These are phyloP conservation scores for Heterochromis multidens DNA, from an alignment of 2,113 vertebrate species.

Conservation along the genomic window DNA sequence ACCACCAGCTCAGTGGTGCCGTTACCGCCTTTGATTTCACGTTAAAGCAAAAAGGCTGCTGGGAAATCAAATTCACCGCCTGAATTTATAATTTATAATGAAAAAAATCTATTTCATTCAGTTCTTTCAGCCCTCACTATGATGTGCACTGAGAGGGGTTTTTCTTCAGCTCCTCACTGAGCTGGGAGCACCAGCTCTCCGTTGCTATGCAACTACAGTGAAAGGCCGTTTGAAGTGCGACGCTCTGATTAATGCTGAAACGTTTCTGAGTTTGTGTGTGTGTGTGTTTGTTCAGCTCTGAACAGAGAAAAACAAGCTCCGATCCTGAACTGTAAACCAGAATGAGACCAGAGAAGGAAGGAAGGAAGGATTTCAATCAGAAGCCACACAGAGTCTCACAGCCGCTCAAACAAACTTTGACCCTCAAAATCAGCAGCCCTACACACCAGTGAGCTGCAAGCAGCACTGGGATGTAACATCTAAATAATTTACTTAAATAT, in stretches of 20 bases:
- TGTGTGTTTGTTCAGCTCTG: background rate
- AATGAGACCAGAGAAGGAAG: background rate
- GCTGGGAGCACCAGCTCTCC: background rate
- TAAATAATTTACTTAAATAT: background rate
- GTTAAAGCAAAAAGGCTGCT: background rate
- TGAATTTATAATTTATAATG: background rate
- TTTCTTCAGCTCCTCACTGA: background rate
- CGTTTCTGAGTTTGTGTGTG: background rate
- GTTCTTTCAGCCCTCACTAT: background rate
- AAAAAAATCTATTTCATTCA: background rate
- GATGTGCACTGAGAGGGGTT: background rate
- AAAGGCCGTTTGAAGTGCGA: background rate
- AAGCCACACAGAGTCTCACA: rapidly evolving
- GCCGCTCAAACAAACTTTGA: background rate
- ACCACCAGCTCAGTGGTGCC: background rate
- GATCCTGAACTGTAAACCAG: background rate
- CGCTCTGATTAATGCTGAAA: background rate
- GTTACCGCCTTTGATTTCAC: background rate
- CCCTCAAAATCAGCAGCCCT: background rate
- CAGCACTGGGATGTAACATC: background rate
- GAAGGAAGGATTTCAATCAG: rapidly evolving
- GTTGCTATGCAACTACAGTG: conserved; percentile 43
- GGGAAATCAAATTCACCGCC: background rate
- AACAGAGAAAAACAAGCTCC: background rate
- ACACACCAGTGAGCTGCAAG: background rate